A percentile compares a stretch with the other conserved stretches of the same genome.
These are phyloP conservation scores for Fragum whitleyi DNA, from an alignment of 2,888 invertebrate genomes.

Conservation along the genomic window DNA sequence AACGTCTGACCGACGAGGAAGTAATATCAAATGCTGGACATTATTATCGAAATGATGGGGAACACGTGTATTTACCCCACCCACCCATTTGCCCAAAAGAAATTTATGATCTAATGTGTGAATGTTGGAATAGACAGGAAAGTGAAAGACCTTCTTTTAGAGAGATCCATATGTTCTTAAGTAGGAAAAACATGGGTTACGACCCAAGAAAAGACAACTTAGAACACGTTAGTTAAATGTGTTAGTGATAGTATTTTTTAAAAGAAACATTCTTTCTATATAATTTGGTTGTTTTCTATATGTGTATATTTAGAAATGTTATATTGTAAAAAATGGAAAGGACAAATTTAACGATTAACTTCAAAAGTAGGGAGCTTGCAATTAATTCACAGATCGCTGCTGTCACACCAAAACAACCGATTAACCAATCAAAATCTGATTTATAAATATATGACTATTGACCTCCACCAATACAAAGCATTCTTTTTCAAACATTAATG, in stretches of 20 bases:
- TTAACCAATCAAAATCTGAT: too few relatives aligned
- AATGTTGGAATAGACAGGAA: slow-evolving; percentile 95
- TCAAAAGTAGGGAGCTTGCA: background rate
- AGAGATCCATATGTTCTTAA: slow-evolving; percentile 94
- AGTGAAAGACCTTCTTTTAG: slow-evolving; percentile 93
- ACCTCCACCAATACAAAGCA: too few relatives aligned
- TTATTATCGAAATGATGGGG: slow-evolving; percentile 90
- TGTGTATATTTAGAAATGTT: slow-evolving; percentile 21
- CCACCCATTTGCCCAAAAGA: slow-evolving; percentile 93
- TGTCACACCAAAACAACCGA: too few relatives aligned
- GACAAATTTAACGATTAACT: background rate
- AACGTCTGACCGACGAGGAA: slow-evolving; percentile 91
- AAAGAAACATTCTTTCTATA: background rate
- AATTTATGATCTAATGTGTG: slow-evolving; percentile 95
- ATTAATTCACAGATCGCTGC: too few relatives aligned
- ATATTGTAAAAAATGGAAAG: background rate
- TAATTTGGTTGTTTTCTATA: background rate
- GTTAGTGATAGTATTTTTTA: slow-evolving; percentile 16
- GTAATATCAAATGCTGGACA: slow-evolving; percentile 93
- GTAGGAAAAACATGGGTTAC: slow-evolving; percentile 85
- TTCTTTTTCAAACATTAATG: too few relatives aligned
- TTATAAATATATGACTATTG: too few relatives aligned
- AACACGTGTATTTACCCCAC: slow-evolving; percentile 88
- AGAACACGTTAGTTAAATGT: slow-evolving; percentile 60
- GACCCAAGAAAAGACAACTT: slow-evolving; percentile 83